Conservation (phyloP, 2,113 vertebrate genomes). For the Rana temporaria region DNA sequence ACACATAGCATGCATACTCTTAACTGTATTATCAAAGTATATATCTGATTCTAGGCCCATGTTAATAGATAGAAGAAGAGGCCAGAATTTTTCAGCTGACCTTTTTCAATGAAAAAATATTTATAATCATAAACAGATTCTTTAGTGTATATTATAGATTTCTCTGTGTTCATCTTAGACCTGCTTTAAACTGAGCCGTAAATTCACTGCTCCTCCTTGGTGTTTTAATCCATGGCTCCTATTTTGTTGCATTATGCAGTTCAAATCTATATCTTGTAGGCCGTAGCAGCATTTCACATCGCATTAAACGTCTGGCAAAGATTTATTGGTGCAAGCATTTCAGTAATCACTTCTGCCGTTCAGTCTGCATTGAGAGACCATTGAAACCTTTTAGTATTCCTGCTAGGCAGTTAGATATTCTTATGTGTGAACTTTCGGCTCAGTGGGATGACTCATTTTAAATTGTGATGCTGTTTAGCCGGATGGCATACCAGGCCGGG, state of each 20-base stretch:
- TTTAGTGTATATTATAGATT: no score
- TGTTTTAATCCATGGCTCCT: constrained; percentile 8
- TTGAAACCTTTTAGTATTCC: not conserved
- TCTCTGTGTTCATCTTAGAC: no score
- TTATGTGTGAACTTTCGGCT: constrained; percentile 34
- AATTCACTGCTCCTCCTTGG: not conserved
- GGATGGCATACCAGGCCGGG: constrained; percentile 11
- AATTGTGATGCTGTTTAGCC: constrained; percentile 35
- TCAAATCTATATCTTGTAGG: constrained; percentile 30
- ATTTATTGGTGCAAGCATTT: constrained; percentile 46
- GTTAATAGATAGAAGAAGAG: no score
- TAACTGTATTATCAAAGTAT: no score
- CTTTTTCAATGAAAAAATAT: no score
- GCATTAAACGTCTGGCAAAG: constrained; percentile 46
- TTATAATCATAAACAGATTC: no score
- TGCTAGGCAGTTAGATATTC: not conserved
- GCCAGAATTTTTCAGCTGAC: no score
- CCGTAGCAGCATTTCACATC: constrained; percentile 41
- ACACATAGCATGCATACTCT: no score
- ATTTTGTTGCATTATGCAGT: constrained; percentile 41
- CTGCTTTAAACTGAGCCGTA: not conserved
- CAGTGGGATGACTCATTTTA: constrained; percentile 44
- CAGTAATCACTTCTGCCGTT: constrained; percentile 55
- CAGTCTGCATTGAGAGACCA: not conserved
- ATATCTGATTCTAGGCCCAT: no score